A percentile compares a stretch with the other conserved stretches of the same genome.
Conservation (phyloP, 2,113 vertebrate species). For the Gallinago jamesoni region DNA sequence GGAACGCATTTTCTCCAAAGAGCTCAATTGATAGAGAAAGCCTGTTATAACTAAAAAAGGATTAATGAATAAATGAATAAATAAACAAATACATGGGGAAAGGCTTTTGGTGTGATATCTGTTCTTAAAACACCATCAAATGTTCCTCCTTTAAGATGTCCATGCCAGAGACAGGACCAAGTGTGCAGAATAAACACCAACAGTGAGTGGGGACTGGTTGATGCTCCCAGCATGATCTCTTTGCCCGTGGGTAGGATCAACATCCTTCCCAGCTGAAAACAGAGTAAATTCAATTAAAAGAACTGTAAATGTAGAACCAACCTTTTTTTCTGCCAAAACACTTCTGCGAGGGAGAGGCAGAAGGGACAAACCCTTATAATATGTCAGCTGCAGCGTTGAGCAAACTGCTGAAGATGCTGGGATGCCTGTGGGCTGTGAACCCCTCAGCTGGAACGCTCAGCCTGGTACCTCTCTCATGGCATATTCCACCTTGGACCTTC, state of each 20-base stretch:
- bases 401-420: neutral
- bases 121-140: neutral
- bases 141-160: neutral
- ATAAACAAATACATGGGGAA: neutral
- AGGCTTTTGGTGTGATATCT: neutral
- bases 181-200: neutral
- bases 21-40: neutral
- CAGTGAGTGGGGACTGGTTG: neutral
- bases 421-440: too few relatives aligned
- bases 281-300: neutral
- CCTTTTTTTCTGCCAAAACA: neutral
- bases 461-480: neutral
- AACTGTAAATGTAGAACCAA: neutral
- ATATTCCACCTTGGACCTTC: neutral
- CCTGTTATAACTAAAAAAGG: accelerated
- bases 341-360: neutral
- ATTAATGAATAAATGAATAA: neutral
- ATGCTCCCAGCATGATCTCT: neutral
- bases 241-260: neutral
- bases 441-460: neutral
- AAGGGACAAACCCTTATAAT: neutral
- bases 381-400: too few relatives aligned
- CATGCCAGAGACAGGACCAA: neutral
- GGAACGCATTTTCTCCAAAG: accelerated
- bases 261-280: neutral